A percentile compares a stretch with the other conserved stretches of the same genome.
These are phyloP conservation scores for Drosophila diplacantha DNA, from an alignment of 2,888 invertebrate genomes.

Conservation along the genomic window DNA sequence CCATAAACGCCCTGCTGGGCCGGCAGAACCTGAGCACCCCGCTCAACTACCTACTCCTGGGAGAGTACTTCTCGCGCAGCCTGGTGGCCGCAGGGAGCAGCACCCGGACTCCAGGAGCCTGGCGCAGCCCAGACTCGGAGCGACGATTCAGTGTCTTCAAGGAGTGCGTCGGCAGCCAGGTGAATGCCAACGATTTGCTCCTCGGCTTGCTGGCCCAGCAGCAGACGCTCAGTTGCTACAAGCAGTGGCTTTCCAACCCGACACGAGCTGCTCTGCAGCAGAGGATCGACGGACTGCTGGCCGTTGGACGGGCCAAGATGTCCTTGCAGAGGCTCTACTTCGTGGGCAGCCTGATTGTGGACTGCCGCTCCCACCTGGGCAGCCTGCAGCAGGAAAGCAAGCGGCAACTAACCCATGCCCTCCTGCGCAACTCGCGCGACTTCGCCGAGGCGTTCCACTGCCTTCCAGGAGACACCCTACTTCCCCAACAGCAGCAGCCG, in stretches of 20 bases:
- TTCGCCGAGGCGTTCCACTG: constrained; percentile 73
- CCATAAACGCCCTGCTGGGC: constrained; percentile 61
- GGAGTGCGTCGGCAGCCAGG: constrained; percentile 46
- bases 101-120: constrained; percentile 69
- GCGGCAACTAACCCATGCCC: constrained; percentile 62
- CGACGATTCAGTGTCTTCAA: constrained; percentile 61
- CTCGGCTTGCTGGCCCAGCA: constrained; percentile 67
- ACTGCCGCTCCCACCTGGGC: constrained; percentile 53
- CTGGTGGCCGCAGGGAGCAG: constrained; percentile 72
- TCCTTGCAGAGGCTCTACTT: constrained; percentile 68
- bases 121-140: constrained; percentile 76
- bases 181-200: constrained; percentile 67
- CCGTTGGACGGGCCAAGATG: constrained; percentile 55
- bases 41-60: constrained; percentile 66
- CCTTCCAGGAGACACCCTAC: constrained; percentile 55
- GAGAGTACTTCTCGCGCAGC: constrained; percentile 69
- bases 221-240: constrained; percentile 55
- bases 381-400: constrained; percentile 46
- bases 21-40: constrained; percentile 65
- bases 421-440: constrained; percentile 67
- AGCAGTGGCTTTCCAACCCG: constrained; percentile 61
- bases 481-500: constrained; percentile 27
- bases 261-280: constrained; percentile 28
- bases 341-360: constrained; percentile 64
- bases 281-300: constrained; percentile 55